Conservation (phyloP, 2,888 invertebrate species). For the Sarcophaga rosellei region DNA sequence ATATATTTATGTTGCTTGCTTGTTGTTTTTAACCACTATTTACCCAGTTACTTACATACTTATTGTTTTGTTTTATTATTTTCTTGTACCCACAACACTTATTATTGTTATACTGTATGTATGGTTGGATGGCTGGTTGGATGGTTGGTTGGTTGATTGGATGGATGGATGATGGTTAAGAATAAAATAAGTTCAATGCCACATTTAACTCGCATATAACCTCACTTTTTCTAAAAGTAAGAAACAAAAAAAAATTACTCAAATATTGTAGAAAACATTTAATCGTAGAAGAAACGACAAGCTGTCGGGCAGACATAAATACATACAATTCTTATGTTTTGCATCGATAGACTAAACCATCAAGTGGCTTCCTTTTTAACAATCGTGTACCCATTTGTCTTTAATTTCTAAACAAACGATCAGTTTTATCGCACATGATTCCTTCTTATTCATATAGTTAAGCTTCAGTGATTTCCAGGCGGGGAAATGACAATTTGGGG, state of each 20-base stretch:
- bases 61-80: slow-evolving; percentile 10
- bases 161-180: slow-evolving; percentile 42
- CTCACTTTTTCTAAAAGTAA: neutral
- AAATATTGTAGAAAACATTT: neutral
- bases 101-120: slow-evolving; percentile 6
- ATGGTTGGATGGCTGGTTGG: neutral
- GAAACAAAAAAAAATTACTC: slow-evolving; percentile 1
- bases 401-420: no score
- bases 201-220: slow-evolving; percentile 2
- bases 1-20: slow-evolving; percentile 4
- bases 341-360: no score
- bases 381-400: no score
- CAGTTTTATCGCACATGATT: no score
- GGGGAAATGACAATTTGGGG: no score
- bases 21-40: slow-evolving; percentile 33
- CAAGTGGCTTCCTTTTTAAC: no score
- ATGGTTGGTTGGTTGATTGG: neutral
- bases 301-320: neutral
- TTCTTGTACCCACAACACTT: slow-evolving; percentile 10
- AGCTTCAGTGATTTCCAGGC: no score
- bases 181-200: slow-evolving; percentile 57
- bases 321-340: neutral
- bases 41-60: slow-evolving; percentile 53
- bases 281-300: neutral
- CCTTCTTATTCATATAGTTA: no score